Conservation (phyloP, 2,797 vertebrate species). For the Acomys russatus region DNA sequence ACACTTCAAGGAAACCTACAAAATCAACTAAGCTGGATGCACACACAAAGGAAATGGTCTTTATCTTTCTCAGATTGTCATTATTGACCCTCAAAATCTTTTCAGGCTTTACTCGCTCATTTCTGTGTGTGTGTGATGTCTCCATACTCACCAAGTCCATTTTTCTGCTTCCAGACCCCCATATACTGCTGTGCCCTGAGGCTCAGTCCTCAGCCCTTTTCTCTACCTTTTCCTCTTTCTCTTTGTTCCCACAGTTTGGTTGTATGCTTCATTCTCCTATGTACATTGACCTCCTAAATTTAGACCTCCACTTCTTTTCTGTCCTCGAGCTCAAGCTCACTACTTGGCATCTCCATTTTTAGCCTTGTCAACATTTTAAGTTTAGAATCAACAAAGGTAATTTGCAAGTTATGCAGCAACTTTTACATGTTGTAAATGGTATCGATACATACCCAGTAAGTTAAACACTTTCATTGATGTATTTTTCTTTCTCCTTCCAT, state of each 20-base stretch:
- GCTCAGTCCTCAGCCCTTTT: neutral
- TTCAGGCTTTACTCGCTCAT: neutral
- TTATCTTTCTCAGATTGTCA: too few relatives aligned
- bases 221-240: neutral
- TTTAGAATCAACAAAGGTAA: neutral
- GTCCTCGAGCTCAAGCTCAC: neutral
- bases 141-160: neutral
- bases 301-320: neutral
- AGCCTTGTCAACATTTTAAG: neutral
- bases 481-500: neutral
- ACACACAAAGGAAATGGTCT: too few relatives aligned
- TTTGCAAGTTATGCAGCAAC: neutral
- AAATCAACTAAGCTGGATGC: too few relatives aligned
- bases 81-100: neutral
- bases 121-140: neutral
- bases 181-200: neutral
- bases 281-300: neutral
- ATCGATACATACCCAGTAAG: neutral
- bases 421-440: neutral
- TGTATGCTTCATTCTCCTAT: neutral
- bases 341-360: neutral
- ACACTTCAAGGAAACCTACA: too few relatives aligned
- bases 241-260: neutral
- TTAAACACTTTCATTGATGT: accelerated
- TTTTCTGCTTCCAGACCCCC: neutral